Conservation (phyloP, 2,797 vertebrate species). For the Melanotaenia boesemani region DNA sequence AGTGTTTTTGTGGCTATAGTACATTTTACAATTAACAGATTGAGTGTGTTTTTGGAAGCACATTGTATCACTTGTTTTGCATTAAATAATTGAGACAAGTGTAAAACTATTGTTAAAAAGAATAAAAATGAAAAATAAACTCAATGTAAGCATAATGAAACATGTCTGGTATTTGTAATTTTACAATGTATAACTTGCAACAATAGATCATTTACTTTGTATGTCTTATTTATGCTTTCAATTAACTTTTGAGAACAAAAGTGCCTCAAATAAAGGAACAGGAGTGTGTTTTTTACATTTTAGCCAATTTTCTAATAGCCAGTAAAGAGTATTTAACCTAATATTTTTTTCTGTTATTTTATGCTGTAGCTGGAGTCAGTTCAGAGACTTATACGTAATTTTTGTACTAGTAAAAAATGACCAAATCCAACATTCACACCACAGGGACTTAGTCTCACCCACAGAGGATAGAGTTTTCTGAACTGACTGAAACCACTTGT, state of each 20-base stretch:
- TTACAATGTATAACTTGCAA: constrained; percentile 6
- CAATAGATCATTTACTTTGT: constrained; percentile 5
- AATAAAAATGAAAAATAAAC: neutral
- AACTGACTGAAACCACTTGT: neutral
- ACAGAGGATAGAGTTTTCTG: neutral
- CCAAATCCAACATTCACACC: neutral
- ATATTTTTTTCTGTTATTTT: neutral
- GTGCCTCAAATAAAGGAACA: neutral
- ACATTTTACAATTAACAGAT: neutral
- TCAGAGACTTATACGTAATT: neutral
- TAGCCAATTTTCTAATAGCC: constrained; percentile 27
- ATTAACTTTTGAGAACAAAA: constrained; percentile 7
- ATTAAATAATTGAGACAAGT: neutral
- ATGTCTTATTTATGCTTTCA: constrained; percentile 26
- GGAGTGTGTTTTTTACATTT: constrained; percentile 28
- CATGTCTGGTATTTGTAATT: neutral
- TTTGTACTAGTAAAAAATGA: neutral
- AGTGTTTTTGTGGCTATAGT: neutral
- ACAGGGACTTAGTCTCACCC: neutral
- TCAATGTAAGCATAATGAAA: neutral
- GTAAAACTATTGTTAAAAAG: neutral
- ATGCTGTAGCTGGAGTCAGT: neutral
- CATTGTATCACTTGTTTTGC: neutral
- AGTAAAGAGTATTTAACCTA: constrained; percentile 39
- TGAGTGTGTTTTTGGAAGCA: too few relatives aligned